Conservation (phyloP, 2,113 vertebrate genomes). For the Plecotus auritus region DNA sequence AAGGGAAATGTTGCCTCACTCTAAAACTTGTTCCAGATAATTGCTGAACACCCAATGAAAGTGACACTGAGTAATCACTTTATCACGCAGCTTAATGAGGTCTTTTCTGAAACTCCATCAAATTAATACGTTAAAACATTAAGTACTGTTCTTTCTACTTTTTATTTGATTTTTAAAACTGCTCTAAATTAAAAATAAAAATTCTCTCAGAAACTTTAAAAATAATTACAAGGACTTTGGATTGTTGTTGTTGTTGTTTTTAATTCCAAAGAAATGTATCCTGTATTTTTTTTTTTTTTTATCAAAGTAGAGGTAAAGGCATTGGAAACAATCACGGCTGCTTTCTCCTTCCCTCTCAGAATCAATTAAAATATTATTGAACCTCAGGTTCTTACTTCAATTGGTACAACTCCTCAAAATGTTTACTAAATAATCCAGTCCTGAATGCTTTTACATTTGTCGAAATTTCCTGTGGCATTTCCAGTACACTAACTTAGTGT, state of each 20-base stretch:
- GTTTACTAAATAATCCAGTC: neutral
- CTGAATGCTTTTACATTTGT: neutral
- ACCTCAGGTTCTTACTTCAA: neutral
- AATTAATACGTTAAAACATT: conserved; percentile 46
- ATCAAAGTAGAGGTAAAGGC: neutral
- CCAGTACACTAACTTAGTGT: neutral
- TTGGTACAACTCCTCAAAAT: neutral
- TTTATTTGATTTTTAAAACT: conserved; percentile 32
- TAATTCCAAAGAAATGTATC: neutral
- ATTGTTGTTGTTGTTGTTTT: neutral
- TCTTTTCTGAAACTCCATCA: conserved; percentile 55
- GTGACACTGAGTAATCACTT: conserved; percentile 69
- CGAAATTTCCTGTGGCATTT: neutral
- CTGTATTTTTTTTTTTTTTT: conserved; percentile 8
- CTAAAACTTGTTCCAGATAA: conserved; percentile 61
- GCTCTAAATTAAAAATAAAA: neutral
- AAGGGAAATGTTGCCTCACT: conserved; percentile 39
- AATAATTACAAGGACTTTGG: neutral
- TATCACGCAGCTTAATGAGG: conserved; percentile 67
- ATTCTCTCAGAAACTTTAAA: conserved; percentile 18
- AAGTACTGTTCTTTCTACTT: conserved; percentile 35
- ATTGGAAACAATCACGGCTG: neutral
- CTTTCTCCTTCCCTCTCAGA: neutral
- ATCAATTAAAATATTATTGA: neutral
- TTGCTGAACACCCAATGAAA: conserved; percentile 69